These are phyloP conservation scores for Drosophila gaucha DNA, from an alignment of 2,888 invertebrate species.

Conservation along the genomic window DNA sequence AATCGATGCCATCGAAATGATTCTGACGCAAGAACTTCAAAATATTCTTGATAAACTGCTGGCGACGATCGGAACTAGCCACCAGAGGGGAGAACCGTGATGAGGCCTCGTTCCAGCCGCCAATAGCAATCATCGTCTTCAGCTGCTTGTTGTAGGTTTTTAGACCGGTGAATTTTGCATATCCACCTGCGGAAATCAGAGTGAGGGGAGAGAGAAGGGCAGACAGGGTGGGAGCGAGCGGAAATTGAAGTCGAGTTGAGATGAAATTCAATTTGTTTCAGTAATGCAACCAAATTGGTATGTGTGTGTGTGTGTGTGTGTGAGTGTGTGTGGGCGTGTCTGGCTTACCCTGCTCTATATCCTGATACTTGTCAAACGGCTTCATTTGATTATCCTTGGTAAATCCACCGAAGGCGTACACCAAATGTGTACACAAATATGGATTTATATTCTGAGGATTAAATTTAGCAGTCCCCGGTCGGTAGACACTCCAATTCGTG, in stretches of 20 bases:
- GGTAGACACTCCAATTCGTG: conserved; percentile 97
- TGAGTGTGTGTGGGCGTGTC: conserved; percentile 24
- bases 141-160: conserved; percentile 96
- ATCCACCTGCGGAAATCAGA: conserved; percentile 89
- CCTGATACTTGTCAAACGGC: conserved; percentile 97
- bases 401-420: conserved; percentile 96
- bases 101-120: conserved; percentile 97
- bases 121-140: conserved; percentile 95
- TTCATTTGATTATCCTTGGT: conserved; percentile 95
- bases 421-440: conserved; percentile 95
- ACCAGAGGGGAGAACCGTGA: conserved; percentile 94
- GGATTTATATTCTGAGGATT: conserved; percentile 97
- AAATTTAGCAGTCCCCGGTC: conserved; percentile 95
- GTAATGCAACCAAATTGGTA: conserved; percentile 6
- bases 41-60: conserved; percentile 92
- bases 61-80: conserved; percentile 90
- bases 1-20: conserved; percentile 96
- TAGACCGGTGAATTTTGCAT: conserved; percentile 96
- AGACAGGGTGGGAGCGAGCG: conserved; percentile 9
- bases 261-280: conserved; percentile 14
- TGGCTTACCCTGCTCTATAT: conserved; percentile 94
- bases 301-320: neutral
- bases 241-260: conserved; percentile 55
- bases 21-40: conserved; percentile 95
- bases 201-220: neutral